A percentile compares a stretch with the other conserved stretches of the same genome.
These are phyloP conservation scores for Lordiphosa mommai DNA, from an alignment of 1,140 invertebrate species.

Conservation along the genomic window DNA sequence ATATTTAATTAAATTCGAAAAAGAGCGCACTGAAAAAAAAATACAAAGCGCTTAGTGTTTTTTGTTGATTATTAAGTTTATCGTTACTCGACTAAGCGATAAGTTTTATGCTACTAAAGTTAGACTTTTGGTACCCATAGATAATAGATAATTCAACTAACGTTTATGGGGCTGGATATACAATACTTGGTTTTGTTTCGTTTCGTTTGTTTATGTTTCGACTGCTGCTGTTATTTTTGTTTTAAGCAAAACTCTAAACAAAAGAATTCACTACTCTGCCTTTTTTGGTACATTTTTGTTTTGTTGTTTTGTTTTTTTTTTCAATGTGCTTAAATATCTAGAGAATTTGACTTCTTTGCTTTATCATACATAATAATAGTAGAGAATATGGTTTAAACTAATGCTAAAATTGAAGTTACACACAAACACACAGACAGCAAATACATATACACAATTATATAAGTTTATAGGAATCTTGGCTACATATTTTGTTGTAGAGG, in stretches of 20 bases:
- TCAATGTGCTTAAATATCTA: conserved; percentile 53
- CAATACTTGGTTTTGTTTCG: conserved; percentile 49
- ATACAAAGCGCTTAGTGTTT: conserved; percentile 67
- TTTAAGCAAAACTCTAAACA: conserved; percentile 8
- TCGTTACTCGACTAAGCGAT: conserved; percentile 37
- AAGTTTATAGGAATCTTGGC: conserved; percentile 66
- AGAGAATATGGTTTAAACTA: conserved; percentile 37
- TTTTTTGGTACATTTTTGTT: conserved; percentile 61
- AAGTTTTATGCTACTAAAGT: conserved; percentile 52
- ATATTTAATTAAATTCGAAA: conserved; percentile 74
- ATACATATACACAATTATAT: conserved; percentile 41
- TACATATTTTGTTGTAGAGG: conserved; percentile 47
- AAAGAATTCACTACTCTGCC: conserved; percentile 35
- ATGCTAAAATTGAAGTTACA: conserved; percentile 63
- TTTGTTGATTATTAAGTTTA: conserved; percentile 30
- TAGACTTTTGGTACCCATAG: conserved; percentile 67
- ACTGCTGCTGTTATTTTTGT: conserved; percentile 3
- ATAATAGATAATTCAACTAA: conserved; percentile 49
- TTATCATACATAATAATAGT: conserved; percentile 29
- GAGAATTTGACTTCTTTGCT: conserved; percentile 73
- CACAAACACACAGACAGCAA: conserved; percentile 42
- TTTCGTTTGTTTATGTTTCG: not conserved
- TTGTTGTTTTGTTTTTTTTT: conserved; percentile 15
- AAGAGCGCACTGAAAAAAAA: conserved; percentile 56
- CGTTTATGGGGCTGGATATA: conserved; percentile 31